Evolutionary conservation across 2,113 vertebrate genomes (phyloP).

Genomic region (Bubo scandiacus): DNA sequence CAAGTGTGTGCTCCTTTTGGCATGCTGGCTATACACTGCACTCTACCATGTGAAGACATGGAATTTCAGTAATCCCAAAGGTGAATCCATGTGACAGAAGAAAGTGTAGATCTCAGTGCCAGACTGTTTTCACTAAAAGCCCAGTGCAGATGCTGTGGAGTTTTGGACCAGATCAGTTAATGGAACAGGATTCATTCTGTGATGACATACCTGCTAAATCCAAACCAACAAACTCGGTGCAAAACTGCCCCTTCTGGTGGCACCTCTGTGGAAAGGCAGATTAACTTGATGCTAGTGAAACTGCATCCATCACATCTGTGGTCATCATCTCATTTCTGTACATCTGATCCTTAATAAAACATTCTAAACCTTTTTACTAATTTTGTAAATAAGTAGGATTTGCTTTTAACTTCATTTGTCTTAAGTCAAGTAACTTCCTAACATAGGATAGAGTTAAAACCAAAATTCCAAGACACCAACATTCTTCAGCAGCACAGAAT

Average conservation of each 20-base stretch:
- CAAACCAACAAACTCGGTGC: neutral
- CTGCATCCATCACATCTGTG: neutral
- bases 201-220: neutral
- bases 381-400: neutral
- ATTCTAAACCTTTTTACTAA: neutral
- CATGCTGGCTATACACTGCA: neutral
- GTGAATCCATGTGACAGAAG: neutral
- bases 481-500: neutral
- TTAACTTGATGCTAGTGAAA: neutral
- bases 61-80: neutral
- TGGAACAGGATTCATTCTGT: neutral
- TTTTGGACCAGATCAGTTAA: neutral
- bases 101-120: neutral
- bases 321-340: neutral
- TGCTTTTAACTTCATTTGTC: neutral
- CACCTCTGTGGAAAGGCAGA: neutral
- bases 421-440: neutral
- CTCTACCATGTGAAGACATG: neutral
- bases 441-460: neutral
- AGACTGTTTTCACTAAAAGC: neutral
- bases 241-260: neutral
- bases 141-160: neutral
- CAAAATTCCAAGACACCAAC: neutral
- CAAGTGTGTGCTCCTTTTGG: neutral
- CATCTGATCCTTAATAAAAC: neutral